Evolutionary conservation across 2,797 vertebrate species (phyloP).

Genomic region (Cynopterus sphinx): DNA sequence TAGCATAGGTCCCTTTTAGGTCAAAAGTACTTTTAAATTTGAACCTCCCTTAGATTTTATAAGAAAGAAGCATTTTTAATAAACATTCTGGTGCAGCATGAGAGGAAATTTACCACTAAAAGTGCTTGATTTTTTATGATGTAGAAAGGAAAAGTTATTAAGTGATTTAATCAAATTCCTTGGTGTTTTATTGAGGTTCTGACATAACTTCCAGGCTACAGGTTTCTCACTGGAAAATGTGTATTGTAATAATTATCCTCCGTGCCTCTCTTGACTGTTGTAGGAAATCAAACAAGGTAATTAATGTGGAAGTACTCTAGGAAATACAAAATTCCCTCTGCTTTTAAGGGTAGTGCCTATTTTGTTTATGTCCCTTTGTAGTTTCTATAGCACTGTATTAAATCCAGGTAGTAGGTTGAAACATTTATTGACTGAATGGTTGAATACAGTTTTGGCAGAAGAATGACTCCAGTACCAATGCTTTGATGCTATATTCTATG

Average conservation of each 20-base stretch:
- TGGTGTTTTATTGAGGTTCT: not conserved
- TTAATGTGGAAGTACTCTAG: not conserved
- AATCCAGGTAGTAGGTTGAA: not conserved
- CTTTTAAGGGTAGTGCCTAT: not conserved
- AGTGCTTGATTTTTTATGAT: not conserved
- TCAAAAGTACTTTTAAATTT: conserved; percentile 18
- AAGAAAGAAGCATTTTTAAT: not conserved
- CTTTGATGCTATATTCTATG: not conserved
- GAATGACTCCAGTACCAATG: not conserved
- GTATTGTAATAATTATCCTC: not conserved
- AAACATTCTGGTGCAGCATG: not conserved
- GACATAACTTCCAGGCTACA: not conserved
- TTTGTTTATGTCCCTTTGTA: not conserved
- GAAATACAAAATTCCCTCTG: not conserved
- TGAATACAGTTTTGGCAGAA: not conserved
- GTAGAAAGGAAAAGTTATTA: not conserved
- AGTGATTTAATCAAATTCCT: not conserved
- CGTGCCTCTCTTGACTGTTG: not conserved
- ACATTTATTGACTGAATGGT: not conserved
- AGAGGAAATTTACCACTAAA: not conserved
- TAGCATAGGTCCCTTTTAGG: not conserved
- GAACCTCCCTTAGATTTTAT: not conserved
- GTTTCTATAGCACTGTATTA: not conserved
- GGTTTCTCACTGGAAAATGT: not conserved
- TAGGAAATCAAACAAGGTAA: conserved; percentile 23